Percentiles rank a stretch among this genome's conserved stretches.
phyloP scores from a whole-genome alignment of 1,140 invertebrate genomes.

The Drosophila tropicalis region DNA sequence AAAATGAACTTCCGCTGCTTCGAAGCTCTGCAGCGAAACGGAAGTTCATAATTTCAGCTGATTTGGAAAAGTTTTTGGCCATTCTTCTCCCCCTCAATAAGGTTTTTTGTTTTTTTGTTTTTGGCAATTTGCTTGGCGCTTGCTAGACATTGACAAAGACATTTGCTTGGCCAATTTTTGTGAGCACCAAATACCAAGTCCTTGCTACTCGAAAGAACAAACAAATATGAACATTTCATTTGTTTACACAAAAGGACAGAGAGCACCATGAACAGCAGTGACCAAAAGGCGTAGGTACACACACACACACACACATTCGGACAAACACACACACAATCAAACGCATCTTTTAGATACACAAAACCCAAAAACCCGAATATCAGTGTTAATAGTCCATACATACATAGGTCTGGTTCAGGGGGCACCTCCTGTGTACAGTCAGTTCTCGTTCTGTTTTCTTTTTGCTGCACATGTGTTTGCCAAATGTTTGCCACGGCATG shows the following conservation, averaged over 20 bases:
- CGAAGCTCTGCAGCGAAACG: conserved; percentile 52
- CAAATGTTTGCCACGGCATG: conserved; percentile 80
- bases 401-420: conserved; percentile 12
- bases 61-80: conserved; percentile 71
- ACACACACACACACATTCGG: conserved; percentile 38
- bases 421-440: conserved; percentile 17
- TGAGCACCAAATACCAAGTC: conserved; percentile 9
- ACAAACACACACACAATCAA: conserved; percentile 16
- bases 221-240: conserved; percentile 68
- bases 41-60: conserved; percentile 82
- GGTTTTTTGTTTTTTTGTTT: conserved; percentile 8
- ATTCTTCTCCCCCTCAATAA: conserved; percentile 1
- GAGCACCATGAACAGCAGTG: conserved; percentile 56
- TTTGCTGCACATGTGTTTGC: conserved; percentile 66
- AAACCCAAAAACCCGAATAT: conserved; percentile 24
- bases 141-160: conserved; percentile 72
- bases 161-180: conserved; percentile 70
- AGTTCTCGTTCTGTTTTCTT: conserved; percentile 26
- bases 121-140: conserved; percentile 66
- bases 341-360: conserved; percentile 62
- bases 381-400: conserved; percentile 28
- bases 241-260: conserved; percentile 65
- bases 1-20: conserved; percentile 79
- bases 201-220: conserved; percentile 50
- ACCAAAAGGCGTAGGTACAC: conserved; percentile 72